These are phyloP conservation scores for Caiman crocodilus DNA, from an alignment of 2,797 vertebrate species.

Conservation along the genomic window DNA sequence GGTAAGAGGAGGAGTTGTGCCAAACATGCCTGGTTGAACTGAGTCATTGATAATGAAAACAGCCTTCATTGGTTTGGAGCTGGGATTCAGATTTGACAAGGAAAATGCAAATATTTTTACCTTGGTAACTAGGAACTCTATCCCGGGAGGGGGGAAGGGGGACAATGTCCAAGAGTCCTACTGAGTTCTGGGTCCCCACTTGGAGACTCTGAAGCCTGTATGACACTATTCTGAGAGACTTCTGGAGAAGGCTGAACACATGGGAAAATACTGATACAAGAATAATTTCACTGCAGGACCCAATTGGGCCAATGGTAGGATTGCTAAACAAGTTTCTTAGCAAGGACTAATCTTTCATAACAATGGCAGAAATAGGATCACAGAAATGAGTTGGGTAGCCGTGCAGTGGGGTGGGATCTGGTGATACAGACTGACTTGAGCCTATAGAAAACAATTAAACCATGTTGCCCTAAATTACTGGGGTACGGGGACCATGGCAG, in stretches of 20 bases:
- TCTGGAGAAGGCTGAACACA: neutral
- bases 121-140: neutral
- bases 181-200: neutral
- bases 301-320: no score
- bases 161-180: fast-evolving
- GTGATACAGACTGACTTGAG: neutral
- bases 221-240: neutral
- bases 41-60: neutral
- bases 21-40: neutral
- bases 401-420: no score
- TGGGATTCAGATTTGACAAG: neutral
- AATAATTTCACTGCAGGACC: no score
- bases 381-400: no score
- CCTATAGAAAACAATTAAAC: fast-evolving
- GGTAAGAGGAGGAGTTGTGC: neutral
- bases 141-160: no score
- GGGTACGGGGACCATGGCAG: fast-evolving
- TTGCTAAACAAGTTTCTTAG: neutral
- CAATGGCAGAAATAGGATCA: neutral
- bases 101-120: neutral
- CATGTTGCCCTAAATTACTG: neutral
- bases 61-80: neutral
- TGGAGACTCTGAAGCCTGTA: neutral
- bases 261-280: no score
- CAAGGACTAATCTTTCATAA: neutral